Percentiles rank a stretch among this genome's conserved stretches.
Evolutionary conservation across 2,113 vertebrate species (phyloP).

Genomic region (Elephas maximus): DNA sequence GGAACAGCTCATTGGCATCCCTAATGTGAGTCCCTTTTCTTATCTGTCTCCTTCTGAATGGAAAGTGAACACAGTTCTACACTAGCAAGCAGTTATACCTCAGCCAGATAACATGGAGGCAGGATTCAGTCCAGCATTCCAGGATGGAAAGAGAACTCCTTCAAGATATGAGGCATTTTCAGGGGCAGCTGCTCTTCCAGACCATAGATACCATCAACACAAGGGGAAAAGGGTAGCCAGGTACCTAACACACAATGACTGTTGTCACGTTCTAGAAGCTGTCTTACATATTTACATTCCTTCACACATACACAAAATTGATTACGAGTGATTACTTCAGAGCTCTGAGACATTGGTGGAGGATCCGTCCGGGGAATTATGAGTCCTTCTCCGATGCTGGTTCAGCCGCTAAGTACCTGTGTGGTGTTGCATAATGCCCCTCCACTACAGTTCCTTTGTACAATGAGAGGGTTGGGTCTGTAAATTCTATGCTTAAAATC

Average conservation of each 20-base stretch:
- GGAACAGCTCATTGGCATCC: neutral
- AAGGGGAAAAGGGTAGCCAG: neutral
- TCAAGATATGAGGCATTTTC: neutral
- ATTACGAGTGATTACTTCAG: neutral
- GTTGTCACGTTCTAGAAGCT: neutral
- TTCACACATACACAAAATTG: neutral
- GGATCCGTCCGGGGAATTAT: no score
- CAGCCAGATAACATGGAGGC: neutral
- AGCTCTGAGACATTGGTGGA: neutral
- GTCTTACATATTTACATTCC: neutral
- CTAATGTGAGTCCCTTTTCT: neutral
- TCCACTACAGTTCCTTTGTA: neutral
- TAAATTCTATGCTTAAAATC: neutral
- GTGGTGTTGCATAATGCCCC: neutral
- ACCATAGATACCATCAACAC: neutral
- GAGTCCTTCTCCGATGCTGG: neutral
- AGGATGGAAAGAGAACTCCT: neutral
- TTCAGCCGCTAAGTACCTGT: neutral
- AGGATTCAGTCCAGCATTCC: neutral
- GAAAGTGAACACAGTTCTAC: neutral
- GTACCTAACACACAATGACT: no score
- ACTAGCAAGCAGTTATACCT: neutral
- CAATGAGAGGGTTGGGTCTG: neutral
- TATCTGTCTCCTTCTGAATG: constrained; percentile 13
- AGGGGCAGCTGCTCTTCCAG: neutral